phyloP scores from a whole-genome alignment of 2,888 invertebrate genomes.

The Metopia argyrocephala region DNA sequence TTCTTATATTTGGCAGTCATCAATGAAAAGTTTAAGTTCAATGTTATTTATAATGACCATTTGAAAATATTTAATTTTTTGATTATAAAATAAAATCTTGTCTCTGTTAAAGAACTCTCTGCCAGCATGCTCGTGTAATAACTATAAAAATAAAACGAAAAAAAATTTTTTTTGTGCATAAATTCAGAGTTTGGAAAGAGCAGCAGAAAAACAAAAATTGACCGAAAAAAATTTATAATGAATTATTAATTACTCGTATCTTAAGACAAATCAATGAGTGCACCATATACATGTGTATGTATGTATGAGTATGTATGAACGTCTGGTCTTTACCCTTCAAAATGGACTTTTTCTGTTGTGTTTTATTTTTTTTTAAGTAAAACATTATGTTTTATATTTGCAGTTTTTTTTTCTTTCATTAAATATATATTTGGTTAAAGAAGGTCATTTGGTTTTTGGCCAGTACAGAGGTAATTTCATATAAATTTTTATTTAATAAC shows the following conservation, averaged over 20 bases:
- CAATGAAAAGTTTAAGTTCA: slow-evolving; percentile 51
- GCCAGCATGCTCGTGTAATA: too few relatives aligned
- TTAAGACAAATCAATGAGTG: slow-evolving; percentile 8
- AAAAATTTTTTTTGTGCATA: background rate
- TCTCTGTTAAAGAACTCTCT: slow-evolving; percentile 8
- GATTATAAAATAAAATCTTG: background rate
- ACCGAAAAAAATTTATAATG: slow-evolving; percentile 14
- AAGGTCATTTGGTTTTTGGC: background rate
- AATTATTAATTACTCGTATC: slow-evolving; percentile 31
- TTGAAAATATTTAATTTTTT: background rate
- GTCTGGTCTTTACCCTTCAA: background rate
- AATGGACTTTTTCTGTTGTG: background rate
- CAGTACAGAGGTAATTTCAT: background rate
- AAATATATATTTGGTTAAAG: background rate
- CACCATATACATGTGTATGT: background rate
- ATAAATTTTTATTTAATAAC: background rate
- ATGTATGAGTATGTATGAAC: background rate
- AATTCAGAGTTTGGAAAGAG: too few relatives aligned
- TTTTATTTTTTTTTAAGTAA: too few relatives aligned
- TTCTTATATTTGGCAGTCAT: slow-evolving; percentile 17
- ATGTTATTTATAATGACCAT: slow-evolving; percentile 32
- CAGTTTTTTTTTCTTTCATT: too few relatives aligned
- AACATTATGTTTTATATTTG: too few relatives aligned
- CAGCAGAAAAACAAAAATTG: background rate
- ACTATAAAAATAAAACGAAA: background rate